Evolutionary conservation across 2,113 vertebrate genomes (phyloP).

Genomic region (Myotis lucifugus): DNA sequence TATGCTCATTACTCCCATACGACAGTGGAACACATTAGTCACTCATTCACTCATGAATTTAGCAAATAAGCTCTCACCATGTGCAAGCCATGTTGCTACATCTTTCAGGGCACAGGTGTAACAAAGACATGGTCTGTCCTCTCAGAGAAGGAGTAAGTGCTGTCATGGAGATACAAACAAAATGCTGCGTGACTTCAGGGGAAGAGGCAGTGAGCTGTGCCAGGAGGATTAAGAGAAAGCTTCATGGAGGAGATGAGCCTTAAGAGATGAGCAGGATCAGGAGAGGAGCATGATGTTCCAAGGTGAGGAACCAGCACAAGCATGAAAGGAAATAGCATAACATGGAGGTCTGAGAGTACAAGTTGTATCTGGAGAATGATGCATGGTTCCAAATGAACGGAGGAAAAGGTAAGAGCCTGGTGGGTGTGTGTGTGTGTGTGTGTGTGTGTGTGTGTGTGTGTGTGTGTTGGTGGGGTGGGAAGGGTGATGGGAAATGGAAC

Average conservation of each 20-base stretch:
- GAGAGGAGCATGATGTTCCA: background rate
- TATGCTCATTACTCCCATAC: rapidly evolving
- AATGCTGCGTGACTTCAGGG: background rate
- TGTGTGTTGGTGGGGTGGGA: background rate
- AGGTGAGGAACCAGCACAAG: background rate
- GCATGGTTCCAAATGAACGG: background rate
- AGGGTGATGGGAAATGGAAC: background rate
- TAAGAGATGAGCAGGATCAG: background rate
- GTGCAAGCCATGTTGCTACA: background rate
- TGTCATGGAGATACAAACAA: background rate
- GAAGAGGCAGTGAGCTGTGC: background rate
- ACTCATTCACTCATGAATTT: background rate
- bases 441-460: background rate
- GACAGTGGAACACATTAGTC: rapidly evolving
- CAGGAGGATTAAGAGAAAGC: background rate
- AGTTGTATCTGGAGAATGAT: background rate
- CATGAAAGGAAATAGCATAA: background rate
- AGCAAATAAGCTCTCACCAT: background rate
- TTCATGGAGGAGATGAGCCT: background rate
- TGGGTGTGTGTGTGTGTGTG: no score
- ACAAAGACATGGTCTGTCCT: background rate
- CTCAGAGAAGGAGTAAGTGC: background rate
- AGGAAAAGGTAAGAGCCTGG: no score
- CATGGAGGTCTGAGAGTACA: background rate
- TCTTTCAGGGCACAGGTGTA: background rate